Evolutionary conservation across 1,140 invertebrate genomes (phyloP).

Genomic region (Camponotus floridanus): DNA sequence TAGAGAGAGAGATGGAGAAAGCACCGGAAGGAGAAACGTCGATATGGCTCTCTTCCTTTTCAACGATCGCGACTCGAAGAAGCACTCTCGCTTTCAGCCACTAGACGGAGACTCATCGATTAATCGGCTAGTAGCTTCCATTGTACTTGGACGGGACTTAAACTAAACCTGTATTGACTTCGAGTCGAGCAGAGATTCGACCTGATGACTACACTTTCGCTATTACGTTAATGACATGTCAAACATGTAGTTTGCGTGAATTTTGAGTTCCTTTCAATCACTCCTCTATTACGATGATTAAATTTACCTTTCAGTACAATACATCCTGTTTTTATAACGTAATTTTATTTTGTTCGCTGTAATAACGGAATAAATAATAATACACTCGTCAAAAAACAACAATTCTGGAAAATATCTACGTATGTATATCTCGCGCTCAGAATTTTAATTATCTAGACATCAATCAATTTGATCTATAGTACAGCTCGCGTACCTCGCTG

Average conservation of each 20-base stretch:
- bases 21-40: slow-evolving; percentile 63
- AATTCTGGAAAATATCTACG: not conserved
- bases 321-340: not conserved
- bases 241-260: not conserved
- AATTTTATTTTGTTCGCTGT: not conserved
- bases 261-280: too few species aligned
- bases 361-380: not conserved
- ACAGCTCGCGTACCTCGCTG: not conserved
- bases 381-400: not conserved
- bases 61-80: slow-evolving; percentile 65
- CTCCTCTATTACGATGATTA: not conserved
- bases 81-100: slow-evolving; percentile 70
- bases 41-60: slow-evolving; percentile 65
- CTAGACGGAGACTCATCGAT: slow-evolving; percentile 69
- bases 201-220: slow-evolving; percentile 42
- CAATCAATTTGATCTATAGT: slow-evolving; percentile 2
- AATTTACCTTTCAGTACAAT: not conserved
- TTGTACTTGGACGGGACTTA: slow-evolving; percentile 47
- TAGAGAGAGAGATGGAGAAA: slow-evolving; percentile 1
- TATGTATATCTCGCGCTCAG: not conserved
- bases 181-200: slow-evolving; percentile 45
- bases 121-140: slow-evolving; percentile 63
- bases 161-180: slow-evolving; percentile 49
- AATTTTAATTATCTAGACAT: slow-evolving; percentile 19
- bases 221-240: slow-evolving; percentile 21